A percentile compares a stretch with the other conserved stretches of the same genome.
Conservation (phyloP, 2,113 vertebrate genomes). For the Zosterops lateralis region DNA sequence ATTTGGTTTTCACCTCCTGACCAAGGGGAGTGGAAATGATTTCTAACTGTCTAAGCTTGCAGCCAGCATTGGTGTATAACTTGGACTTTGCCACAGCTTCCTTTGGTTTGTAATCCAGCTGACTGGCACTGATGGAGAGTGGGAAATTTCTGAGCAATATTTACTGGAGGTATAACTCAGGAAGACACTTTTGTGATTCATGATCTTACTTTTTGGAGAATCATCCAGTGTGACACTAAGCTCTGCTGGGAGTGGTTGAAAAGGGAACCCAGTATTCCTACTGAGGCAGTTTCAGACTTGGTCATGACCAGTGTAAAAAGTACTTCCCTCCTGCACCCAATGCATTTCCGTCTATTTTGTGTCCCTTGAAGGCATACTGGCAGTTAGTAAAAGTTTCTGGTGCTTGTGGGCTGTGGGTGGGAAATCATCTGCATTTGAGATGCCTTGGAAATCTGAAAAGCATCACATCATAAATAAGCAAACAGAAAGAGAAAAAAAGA, state of each 20-base stretch:
- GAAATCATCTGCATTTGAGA: neutral
- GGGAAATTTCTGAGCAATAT: neutral
- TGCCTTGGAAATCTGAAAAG: neutral
- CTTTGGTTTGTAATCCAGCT: neutral
- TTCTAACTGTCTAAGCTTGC: neutral
- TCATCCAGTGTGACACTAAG: accelerated
- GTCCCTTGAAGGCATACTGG: neutral
- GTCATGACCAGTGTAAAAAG: neutral
- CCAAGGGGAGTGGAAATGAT: neutral
- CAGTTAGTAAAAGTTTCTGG: neutral
- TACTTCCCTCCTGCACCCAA: neutral
- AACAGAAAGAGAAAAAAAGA: neutral
- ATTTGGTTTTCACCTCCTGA: neutral
- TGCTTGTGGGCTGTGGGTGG: accelerated
- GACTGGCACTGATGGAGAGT: neutral
- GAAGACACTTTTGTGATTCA: neutral
- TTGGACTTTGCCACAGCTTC: neutral
- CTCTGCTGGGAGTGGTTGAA: neutral
- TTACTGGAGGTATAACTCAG: neutral
- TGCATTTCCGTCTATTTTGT: neutral
- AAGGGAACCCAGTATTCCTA: neutral
- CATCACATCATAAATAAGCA: neutral
- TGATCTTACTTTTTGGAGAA: neutral
- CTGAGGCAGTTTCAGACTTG: neutral
- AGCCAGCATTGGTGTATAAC: neutral